Percentiles rank a stretch among this genome's conserved stretches.
Conservation (phyloP, 2,113 vertebrate species). For the Neogale vison region DNA sequence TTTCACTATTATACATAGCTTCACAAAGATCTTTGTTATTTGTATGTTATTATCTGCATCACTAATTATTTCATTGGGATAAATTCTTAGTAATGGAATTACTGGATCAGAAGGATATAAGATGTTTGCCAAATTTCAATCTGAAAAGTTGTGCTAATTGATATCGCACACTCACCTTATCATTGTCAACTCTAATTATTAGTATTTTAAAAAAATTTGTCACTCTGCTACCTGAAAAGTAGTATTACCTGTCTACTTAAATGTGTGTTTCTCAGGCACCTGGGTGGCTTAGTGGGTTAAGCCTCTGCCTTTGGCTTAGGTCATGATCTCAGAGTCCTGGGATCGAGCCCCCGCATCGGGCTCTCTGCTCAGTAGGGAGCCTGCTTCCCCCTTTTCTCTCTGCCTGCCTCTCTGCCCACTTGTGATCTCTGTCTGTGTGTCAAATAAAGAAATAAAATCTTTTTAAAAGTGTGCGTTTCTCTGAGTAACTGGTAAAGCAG, state of each 20-base stretch:
- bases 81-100: neutral
- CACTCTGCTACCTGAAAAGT: neutral
- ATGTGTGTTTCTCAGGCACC: neutral
- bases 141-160: neutral
- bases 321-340: no score
- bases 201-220: neutral
- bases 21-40: neutral
- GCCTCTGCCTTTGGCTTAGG: no score
- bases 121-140: neutral
- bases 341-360: fast-evolving
- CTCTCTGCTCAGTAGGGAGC: no score
- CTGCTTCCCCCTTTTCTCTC: no score
- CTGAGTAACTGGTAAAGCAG: neutral
- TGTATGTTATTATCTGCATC: neutral
- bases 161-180: neutral
- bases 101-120: neutral
- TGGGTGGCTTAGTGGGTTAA: no score
- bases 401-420: no score
- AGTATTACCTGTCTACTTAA: neutral
- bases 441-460: no score
- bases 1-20: neutral
- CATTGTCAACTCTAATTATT: neutral
- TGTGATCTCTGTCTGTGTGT: no score
- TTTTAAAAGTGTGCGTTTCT: neutral
- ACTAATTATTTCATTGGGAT: neutral